phyloP scores from a whole-genome alignment of 2,888 invertebrate species.

The Drosophila nr. perissopoda region DNA sequence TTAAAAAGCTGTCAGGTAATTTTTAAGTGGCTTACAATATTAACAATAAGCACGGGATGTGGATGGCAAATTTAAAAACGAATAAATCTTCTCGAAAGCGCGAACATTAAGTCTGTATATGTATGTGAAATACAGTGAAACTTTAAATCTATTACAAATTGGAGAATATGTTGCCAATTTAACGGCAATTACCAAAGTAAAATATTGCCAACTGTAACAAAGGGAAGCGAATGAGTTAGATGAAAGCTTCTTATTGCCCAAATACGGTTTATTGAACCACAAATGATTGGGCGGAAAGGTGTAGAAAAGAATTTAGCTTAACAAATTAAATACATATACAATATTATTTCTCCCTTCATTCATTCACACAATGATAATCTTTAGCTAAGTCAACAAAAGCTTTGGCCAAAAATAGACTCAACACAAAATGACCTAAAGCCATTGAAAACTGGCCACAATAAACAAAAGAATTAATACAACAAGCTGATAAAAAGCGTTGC shows the following conservation, averaged over 20 bases:
- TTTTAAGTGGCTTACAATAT: conserved; percentile 16
- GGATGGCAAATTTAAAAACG: conserved; percentile 2
- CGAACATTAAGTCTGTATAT: neutral
- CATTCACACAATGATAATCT: conserved; percentile 19
- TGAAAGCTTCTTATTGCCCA: conserved; percentile 22
- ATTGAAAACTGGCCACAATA: conserved; percentile 24
- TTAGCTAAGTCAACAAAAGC: conserved; percentile 22
- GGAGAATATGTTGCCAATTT: conserved; percentile 54
- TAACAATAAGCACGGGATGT: conserved; percentile 9
- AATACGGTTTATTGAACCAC: conserved; percentile 23
- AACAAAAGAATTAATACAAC: conserved; percentile 54
- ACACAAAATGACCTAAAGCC: conserved; percentile 25
- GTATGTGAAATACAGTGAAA: neutral
- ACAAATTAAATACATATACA: conserved; percentile 18
- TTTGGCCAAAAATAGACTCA: conserved; percentile 34
- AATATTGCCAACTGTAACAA: conserved; percentile 30
- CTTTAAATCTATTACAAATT: conserved; percentile 52
- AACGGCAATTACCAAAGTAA: conserved; percentile 64
- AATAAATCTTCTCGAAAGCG: conserved; percentile 1
- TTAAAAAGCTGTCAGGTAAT: conserved; percentile 42
- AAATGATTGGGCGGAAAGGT: conserved; percentile 13
- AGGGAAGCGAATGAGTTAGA: conserved; percentile 44
- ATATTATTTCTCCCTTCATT: conserved; percentile 7
- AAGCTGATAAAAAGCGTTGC: conserved; percentile 41
- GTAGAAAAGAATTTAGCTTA: conserved; percentile 16